Percentiles rank a stretch among this genome's conserved stretches.
phyloP scores from a whole-genome alignment of 2,888 invertebrate species.

The Conomelus anceps region DNA sequence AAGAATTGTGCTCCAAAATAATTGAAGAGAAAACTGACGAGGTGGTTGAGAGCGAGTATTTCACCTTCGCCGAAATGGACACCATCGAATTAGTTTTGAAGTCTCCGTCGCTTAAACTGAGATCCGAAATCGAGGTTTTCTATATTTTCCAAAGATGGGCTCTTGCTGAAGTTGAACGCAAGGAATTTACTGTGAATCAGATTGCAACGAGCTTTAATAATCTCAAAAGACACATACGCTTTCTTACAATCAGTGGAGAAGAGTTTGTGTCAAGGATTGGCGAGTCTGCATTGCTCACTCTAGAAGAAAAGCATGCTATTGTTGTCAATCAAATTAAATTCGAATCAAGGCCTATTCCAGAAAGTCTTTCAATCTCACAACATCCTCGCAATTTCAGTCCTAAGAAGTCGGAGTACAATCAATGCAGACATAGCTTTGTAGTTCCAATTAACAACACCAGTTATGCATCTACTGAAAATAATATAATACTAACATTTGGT shows the following conservation, averaged over 20 bases:
- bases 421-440: background rate
- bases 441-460: too few species aligned
- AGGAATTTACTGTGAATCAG: background rate
- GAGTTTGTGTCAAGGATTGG: background rate
- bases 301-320: background rate
- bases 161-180: background rate
- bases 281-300: background rate
- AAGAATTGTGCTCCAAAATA: background rate
- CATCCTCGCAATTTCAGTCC: background rate
- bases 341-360: background rate
- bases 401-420: background rate
- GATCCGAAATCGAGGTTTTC: background rate
- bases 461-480: background rate
- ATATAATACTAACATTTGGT: background rate
- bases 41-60: background rate
- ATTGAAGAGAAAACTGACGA: background rate
- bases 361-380: background rate
- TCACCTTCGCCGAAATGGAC: background rate
- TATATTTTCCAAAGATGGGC: background rate
- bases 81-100: background rate
- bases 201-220: background rate
- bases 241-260: background rate
- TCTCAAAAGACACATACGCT: background rate
- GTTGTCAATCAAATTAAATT: background rate
- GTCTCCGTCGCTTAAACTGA: background rate